A percentile compares a stretch with the other conserved stretches of the same genome.
These are phyloP conservation scores for Tragelaphus buxtoni DNA, from an alignment of 2,113 vertebrate species.

Conservation along the genomic window DNA sequence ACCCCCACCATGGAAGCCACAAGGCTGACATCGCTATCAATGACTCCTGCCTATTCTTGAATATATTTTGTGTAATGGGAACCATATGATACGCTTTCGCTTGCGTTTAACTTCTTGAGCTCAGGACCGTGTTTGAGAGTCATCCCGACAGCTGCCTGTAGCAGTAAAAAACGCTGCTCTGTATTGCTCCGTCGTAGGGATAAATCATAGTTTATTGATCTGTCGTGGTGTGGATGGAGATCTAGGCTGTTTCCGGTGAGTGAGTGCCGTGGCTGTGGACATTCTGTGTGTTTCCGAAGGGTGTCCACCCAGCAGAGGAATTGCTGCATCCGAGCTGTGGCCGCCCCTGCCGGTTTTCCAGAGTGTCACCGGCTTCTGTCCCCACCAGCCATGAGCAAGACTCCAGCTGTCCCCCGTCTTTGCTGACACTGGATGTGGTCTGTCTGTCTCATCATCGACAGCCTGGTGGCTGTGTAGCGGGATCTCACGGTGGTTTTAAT, in stretches of 20 bases:
- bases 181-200: background rate
- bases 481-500: background rate
- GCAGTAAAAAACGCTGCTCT: background rate
- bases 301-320: background rate
- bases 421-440: background rate
- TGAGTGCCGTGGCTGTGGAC: background rate
- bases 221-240: background rate
- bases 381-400: accelerated
- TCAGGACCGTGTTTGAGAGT: background rate
- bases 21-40: background rate
- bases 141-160: background rate
- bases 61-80: background rate
- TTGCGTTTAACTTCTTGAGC: background rate
- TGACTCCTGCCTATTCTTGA: background rate
- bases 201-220: background rate
- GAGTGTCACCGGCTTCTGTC: background rate
- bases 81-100: background rate
- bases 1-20: background rate
- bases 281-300: background rate
- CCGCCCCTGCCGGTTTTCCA: background rate
- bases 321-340: background rate
- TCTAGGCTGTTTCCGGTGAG: background rate
- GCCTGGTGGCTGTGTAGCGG: background rate
- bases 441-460: background rate
- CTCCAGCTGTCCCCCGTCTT: background rate